A percentile compares a stretch with the other conserved stretches of the same genome.
Conservation (phyloP, 2,797 vertebrate species). For the Australoheros facetus region DNA sequence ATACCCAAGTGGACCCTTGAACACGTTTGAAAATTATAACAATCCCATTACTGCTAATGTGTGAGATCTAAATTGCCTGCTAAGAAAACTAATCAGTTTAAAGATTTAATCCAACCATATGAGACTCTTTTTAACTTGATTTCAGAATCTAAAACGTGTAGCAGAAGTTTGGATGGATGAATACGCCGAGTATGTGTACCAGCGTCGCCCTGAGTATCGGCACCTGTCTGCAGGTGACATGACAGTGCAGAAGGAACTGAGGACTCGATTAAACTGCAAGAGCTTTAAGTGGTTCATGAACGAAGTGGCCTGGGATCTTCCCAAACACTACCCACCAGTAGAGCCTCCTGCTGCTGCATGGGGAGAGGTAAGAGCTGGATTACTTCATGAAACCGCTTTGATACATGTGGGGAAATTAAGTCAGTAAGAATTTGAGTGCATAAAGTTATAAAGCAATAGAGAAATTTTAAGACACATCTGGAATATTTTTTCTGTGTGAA, state of each 20-base stretch:
- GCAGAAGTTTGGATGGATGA: constrained; percentile 99
- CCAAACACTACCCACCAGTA: constrained; percentile 94
- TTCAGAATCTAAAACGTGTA: constrained; percentile 94
- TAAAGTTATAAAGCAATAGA: not conserved
- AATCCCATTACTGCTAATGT: not conserved
- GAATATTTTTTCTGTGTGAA: not conserved
- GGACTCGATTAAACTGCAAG: constrained; percentile 88
- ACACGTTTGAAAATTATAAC: not conserved
- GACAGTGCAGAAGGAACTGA: constrained; percentile 88
- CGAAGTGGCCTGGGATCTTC: constrained; percentile 95
- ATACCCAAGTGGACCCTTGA: not conserved
- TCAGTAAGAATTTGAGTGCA: not conserved
- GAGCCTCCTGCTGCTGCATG: constrained; percentile 94
- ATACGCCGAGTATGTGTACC: constrained; percentile 94
- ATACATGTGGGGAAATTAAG: too few relatives aligned
- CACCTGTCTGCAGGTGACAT: constrained; percentile 95
- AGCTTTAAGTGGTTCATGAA: constrained; percentile 98
- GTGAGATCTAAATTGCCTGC: not conserved
- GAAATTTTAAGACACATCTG: not conserved
- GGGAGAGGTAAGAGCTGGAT: constrained; percentile 86
- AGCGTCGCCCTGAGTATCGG: constrained; percentile 94
- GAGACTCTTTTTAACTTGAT: not conserved
- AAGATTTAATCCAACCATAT: not conserved
- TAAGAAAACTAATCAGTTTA: fast-evolving
- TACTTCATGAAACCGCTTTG: not conserved